These are phyloP conservation scores for Rhorus exstirpatorius DNA, from an alignment of 2,888 invertebrate species.

Conservation along the genomic window DNA sequence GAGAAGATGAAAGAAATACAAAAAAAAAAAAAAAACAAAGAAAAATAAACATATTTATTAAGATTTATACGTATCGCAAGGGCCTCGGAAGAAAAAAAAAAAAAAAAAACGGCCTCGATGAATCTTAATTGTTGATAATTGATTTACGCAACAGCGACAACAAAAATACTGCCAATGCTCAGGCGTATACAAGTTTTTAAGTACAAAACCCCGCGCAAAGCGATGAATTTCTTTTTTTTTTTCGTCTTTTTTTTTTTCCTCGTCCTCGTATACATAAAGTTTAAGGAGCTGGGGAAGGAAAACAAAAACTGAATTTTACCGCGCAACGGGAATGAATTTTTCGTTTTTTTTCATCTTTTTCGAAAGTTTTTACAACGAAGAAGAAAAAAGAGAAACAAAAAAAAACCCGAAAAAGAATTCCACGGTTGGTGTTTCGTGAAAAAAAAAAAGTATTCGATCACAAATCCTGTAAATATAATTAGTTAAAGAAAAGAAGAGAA, in stretches of 20 bases:
- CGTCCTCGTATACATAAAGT: too few relatives aligned
- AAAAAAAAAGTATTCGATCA: conserved; percentile 72
- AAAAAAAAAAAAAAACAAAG: conserved; percentile 2
- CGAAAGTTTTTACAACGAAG: conserved; percentile 58
- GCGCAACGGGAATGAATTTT: conserved; percentile 29
- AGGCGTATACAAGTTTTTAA: conserved; percentile 81
- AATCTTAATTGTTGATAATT: conserved; percentile 64
- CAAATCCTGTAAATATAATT: conserved; percentile 71
- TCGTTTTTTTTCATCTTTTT: conserved; percentile 16
- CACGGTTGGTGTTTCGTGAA: conserved; percentile 61
- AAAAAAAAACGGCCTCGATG: conserved; percentile 40
- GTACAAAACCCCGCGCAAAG: conserved; percentile 80
- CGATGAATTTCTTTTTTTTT: conserved; percentile 70
- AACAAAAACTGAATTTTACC: conserved; percentile 51
- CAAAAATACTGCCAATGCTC: conserved; percentile 82
- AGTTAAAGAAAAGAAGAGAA: conserved; percentile 49
- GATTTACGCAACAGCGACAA: conserved; percentile 62
- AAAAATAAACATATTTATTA: conserved; percentile 66
- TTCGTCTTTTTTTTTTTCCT: conserved; percentile 38
- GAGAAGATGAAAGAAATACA: conserved; percentile 28
- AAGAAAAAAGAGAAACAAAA: too few relatives aligned
- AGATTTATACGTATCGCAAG: conserved; percentile 64
- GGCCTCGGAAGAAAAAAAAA: conserved; percentile 53
- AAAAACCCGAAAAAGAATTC: conserved; percentile 53
- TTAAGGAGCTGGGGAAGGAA: conserved; percentile 17